Evolutionary conservation across 2,888 invertebrate species (phyloP), one percentile per base, ranked within the genome.

Genomic region (Psylliodes chrysocephalus): DNA sequence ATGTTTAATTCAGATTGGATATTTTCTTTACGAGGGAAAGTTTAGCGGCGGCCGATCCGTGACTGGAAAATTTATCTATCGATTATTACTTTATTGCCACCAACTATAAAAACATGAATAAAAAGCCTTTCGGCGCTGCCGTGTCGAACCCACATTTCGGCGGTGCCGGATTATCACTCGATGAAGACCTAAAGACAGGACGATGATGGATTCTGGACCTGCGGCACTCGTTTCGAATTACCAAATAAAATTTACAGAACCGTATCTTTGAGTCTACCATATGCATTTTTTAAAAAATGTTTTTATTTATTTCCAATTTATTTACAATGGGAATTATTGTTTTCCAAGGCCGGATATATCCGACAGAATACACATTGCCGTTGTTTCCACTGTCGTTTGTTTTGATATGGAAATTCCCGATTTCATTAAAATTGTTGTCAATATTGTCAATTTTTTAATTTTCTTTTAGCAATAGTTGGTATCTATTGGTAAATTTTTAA

Each of bases 1-100:
- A 80, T 80, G 79, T 80, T 79, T 79, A 80, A 81, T 80, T 80
- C 79, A 81, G 75, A 74, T 73, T 73, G 75, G 71, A 76, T 77
- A 75, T 73, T 74, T 75, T 76, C 76, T 76, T 75, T 76, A 75
- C 72, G 73, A 73, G 71, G 52, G 70, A 72, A 74, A 73, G 70
- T 71, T 63, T 70, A 70, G 71, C 67, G 66, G 60, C 60, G 66
- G 60, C 63, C 63, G 30, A 62, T 66, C 61, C 76, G 75, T 75
- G 76, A 74, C 73, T 73, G 46, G 76, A 74, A 75, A 75, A 73
- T 72, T 65, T 72, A 76, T 75, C 62, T 67, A 73, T 75, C 74
- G 75, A 76, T 76, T 76, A 77, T 77, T 76, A 71, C 75, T 73
- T 73, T 74, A 75, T 75, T 72, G 74, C 68, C 66, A 55, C 63